Percentiles rank a stretch among this genome's conserved stretches.
Conservation (phyloP, 2,113 vertebrate genomes). For the Phrynosoma platyrhinos region DNA sequence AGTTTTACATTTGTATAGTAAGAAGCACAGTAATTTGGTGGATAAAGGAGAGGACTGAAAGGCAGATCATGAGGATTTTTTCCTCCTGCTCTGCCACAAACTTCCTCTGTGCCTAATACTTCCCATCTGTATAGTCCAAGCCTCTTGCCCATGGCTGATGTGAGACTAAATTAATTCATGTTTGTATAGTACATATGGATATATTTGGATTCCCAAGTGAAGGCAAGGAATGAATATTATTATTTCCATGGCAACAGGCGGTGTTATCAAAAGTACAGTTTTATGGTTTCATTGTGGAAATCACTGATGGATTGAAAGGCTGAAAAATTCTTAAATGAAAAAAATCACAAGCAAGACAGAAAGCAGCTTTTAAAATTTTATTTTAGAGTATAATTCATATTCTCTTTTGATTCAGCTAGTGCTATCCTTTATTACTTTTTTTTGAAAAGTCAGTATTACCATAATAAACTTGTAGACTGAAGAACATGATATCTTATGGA, state of each 20-base stretch:
- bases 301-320: constrained; percentile 46
- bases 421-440: neutral
- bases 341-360: neutral
- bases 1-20: neutral
- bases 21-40: neutral
- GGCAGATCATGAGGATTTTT: accelerated
- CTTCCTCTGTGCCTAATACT: accelerated
- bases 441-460: neutral
- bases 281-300: constrained; percentile 41
- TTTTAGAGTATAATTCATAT: neutral
- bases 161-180: constrained; percentile 14
- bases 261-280: constrained; percentile 46
- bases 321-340: constrained; percentile 18
- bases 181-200: constrained; percentile 5
- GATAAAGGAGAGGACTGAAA: neutral
- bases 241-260: constrained; percentile 57
- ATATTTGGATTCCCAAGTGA: constrained; percentile 45
- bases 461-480: neutral
- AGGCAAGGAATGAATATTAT: constrained; percentile 57
- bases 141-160: constrained; percentile 47
- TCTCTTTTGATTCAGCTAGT: neutral
- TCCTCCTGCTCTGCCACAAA: accelerated
- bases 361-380: neutral
- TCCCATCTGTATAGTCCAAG: neutral
- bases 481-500: neutral